These are phyloP conservation scores for Dreissena polymorpha DNA, from an alignment of 1,140 invertebrate genomes.

Conservation along the genomic window DNA sequence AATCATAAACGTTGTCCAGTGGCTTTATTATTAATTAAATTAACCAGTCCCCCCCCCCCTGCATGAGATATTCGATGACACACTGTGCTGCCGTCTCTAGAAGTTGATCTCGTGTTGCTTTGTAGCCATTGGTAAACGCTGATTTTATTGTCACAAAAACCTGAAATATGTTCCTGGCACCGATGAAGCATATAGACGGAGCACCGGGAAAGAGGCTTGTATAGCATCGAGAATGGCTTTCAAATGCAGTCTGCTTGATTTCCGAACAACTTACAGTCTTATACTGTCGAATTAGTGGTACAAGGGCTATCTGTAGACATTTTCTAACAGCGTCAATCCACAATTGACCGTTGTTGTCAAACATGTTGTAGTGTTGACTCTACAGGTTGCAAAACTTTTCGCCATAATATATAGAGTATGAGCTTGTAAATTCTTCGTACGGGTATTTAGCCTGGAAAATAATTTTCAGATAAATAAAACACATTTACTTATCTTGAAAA, in stretches of 20 bases:
- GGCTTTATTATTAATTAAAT: background rate
- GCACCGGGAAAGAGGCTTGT: background rate
- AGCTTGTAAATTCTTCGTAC: background rate
- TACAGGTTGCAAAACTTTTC: slow-evolving; percentile 46
- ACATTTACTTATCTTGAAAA: no score
- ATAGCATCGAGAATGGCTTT: slow-evolving; percentile 25
- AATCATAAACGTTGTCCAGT: background rate
- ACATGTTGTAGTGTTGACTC: background rate
- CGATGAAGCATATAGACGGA: slow-evolving; percentile 29
- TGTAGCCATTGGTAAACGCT: background rate
- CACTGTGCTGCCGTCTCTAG: background rate
- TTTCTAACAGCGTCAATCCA: slow-evolving; percentile 43
- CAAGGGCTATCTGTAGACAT: slow-evolving; percentile 32
- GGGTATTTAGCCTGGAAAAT: slow-evolving; percentile 9
- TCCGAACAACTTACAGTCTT: background rate
- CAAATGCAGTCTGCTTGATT: slow-evolving; percentile 19
- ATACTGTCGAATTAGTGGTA: slow-evolving; percentile 22
- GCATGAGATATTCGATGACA: background rate
- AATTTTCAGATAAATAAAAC: background rate
- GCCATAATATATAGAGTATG: slow-evolving; percentile 32
- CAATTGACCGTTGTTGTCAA: slow-evolving; percentile 11
- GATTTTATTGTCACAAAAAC: slow-evolving; percentile 23
- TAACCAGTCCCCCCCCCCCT: background rate
- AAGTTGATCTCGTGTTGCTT: background rate
- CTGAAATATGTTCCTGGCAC: background rate